Percentiles rank a stretch among this genome's conserved stretches.
Evolutionary conservation across 2,797 vertebrate species (phyloP).

Genomic region (Australoheros facetus): DNA sequence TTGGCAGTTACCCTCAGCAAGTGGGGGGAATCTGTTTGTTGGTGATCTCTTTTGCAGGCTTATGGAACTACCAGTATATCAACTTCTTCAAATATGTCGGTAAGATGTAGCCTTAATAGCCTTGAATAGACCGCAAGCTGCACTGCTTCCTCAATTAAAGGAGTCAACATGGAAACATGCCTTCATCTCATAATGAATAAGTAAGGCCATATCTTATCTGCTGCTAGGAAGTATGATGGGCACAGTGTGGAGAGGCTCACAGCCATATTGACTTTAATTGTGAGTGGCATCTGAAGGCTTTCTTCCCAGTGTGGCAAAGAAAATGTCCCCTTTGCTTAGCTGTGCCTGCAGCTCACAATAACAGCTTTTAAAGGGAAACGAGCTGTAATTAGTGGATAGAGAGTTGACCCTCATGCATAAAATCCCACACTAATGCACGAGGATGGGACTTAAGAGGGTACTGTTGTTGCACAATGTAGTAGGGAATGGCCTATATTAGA

Average conservation of each 20-base stretch:
- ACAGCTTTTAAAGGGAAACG: constrained; percentile 62
- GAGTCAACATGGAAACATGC: constrained; percentile 56
- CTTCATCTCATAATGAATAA: constrained; percentile 55
- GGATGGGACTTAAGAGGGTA: constrained; percentile 25
- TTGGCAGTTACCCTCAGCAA: constrained; percentile 23
- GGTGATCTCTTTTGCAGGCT: constrained; percentile 8
- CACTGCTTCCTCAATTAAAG: constrained; percentile 36
- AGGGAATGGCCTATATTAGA: background rate
- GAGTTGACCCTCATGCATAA: constrained; percentile 56
- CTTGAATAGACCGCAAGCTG: constrained; percentile 18
- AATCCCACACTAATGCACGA: constrained; percentile 34
- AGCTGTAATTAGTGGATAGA: constrained; percentile 73
- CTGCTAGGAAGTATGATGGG: constrained; percentile 42
- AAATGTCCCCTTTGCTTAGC: constrained; percentile 58
- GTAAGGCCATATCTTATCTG: constrained; percentile 48
- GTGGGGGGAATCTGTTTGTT: background rate
- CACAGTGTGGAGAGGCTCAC: constrained; percentile 39
- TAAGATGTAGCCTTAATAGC: constrained; percentile 33
- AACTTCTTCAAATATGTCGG: background rate
- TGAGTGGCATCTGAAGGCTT: constrained; percentile 69
- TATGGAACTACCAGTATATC: constrained; percentile 15
- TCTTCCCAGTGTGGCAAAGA: constrained; percentile 46
- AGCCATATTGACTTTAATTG: constrained; percentile 71
- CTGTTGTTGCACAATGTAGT: constrained; percentile 7
- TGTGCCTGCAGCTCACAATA: constrained; percentile 38